Base-by-base conservation (phyloP, 2,113 vertebrate species). In the Centropus unirufus region DNA sequence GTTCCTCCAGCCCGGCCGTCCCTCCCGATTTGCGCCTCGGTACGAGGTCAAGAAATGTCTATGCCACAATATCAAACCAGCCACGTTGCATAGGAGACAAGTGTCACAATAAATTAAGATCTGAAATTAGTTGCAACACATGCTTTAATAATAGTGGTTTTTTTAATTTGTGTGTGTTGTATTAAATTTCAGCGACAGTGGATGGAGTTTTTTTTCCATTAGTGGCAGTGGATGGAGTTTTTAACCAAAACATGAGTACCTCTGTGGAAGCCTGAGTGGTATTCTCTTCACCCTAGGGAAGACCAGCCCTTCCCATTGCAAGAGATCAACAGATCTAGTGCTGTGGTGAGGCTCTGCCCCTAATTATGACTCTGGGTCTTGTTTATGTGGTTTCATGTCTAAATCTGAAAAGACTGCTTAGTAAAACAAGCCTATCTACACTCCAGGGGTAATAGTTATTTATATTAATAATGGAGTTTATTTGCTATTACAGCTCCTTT, bases 371-470 rank as follows among this genome's bases (percentile, higher is more conserved):
- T 76, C 58, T 77, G 63, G 55, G 51, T 67, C 82, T 85, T 85
- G 51, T 67, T 85, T 86, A 42, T 94, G 72, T 0, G 5, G 82
- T 92, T 94, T 83, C 68, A 90, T 63, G 55, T 80, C 61, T 78
- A 78, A 90, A 83, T 86, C 68, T 90, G 85, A 88, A 92, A 91
- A 92, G 72, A 80, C 19, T 44, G 14, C 78, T 70, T 91, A 88
- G 59, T 79, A 85, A 95, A 95, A 77, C 74, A 93, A 91, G n/a
- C 79, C 90, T 94, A 94, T 94, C 75, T 94, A n/a, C 72, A 80
- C 93, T 64, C 59, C 42, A 86, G 82, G 82, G 75, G 27, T 77
- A 83, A 77, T n/a, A 55, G 51, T 83, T 94, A 83, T 88, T 95
- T 91, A 67, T 93, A 83, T 92, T 93, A 90, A 86, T 93, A 95